Evolutionary conservation across 1,140 invertebrate genomes (phyloP), one percentile per base, ranked within the genome.

Genomic region (Metopolophium dirhodum): DNA sequence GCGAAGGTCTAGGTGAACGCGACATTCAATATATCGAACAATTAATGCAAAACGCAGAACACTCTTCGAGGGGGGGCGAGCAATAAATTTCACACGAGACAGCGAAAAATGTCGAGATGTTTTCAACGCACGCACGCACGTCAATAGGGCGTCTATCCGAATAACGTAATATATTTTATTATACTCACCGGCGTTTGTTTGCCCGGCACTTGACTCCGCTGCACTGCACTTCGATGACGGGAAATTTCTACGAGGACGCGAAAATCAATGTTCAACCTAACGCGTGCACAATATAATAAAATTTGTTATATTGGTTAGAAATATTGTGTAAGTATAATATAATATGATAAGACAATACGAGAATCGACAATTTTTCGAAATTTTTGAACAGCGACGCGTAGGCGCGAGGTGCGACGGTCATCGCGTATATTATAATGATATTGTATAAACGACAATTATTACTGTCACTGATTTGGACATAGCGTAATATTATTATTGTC

Each of bases 41-140:
- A 77, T 77, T 77, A 77, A 77, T 77, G 30, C 61, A 77, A 77
- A 77, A 77, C 7, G 61, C 61, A n/a, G 11, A 7, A n/a, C 6
- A 77, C n/a, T 77, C n/a, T 77, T 77, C 30, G n/a, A 77, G 30
- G 61, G 30, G 61, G 61, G 61, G 61, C 6, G 61, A 77, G 6
- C 61, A 77, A n/a, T n/a, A n/a, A 77, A 77, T 77, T 77, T 77
- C 61, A 77, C 61, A 77, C 61, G 61, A 77, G 61, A 77, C 61
- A 77, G 61, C 61, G 61, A 35, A 77, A 77, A 77, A n/a, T 77
- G 61, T 77, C 61, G n/a, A 77, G 61, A 18, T 77, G 61, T n/a
- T 77, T 77, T 77, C 61, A 6, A 77, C 61, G n/a, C 61, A 68
- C 61, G n/a, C 61, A 68, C 61, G 11, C 26, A 0, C n/a, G 4